Evolutionary conservation across 2,888 invertebrate species (phyloP).

Genomic region (Leptogaster cylindrica): DNA sequence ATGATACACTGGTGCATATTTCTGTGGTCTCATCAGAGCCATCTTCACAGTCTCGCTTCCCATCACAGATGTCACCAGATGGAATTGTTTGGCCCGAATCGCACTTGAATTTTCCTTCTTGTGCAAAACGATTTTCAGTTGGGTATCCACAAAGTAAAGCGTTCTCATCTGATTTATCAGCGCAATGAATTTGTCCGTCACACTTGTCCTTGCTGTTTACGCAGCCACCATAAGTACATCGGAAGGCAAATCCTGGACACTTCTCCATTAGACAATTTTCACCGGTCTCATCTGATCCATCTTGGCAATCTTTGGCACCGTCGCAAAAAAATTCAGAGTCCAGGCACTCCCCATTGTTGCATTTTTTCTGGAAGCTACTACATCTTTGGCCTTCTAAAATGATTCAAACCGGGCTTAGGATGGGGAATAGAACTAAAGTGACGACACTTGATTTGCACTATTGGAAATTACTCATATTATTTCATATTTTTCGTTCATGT

Average conservation of each 20-base stretch:
- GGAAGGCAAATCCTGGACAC: slow-evolving; percentile 64
- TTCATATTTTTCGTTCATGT: too few relatives aligned
- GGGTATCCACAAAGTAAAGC: not conserved
- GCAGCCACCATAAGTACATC: slow-evolving; percentile 57
- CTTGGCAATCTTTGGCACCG: slow-evolving; percentile 53
- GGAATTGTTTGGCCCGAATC: slow-evolving; percentile 49
- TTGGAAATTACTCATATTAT: too few relatives aligned
- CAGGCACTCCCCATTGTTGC: slow-evolving; percentile 56
- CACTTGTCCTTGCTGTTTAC: slow-evolving; percentile 48
- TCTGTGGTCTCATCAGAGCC: slow-evolving; percentile 52
- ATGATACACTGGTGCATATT: slow-evolving; percentile 47
- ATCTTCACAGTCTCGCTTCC: slow-evolving; percentile 53
- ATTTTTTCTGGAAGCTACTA: slow-evolving; percentile 50
- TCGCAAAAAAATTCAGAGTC: slow-evolving; percentile 52
- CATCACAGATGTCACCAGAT: slow-evolving; percentile 57
- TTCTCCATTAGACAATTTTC: slow-evolving; percentile 52
- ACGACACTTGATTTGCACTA: too few relatives aligned
- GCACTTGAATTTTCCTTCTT: too few relatives aligned
- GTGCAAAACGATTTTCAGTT: too few relatives aligned
- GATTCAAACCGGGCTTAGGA: too few relatives aligned
- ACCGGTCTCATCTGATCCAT: slow-evolving; percentile 56
- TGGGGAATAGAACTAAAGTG: too few relatives aligned
- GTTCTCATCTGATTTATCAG: slow-evolving; percentile 51
- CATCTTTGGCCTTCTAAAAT: too few relatives aligned
- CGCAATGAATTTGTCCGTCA: slow-evolving; percentile 50